Percentiles rank a stretch among this genome's conserved stretches.
Conservation (phyloP, 2,888 invertebrate species). For the Hydriomena furcata region DNA sequence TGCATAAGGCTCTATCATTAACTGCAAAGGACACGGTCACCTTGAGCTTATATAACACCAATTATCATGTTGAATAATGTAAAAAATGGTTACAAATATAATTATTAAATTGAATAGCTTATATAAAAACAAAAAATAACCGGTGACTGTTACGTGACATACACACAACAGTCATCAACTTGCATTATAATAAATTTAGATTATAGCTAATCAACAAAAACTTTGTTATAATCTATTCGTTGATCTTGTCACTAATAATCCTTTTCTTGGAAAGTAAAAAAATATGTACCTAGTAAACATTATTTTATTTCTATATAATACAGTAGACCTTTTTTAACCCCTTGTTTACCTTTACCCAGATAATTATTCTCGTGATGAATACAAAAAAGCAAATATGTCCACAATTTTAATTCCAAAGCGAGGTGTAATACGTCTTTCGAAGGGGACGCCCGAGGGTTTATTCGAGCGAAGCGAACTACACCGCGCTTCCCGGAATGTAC, state of each 20-base stretch:
- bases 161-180: not conserved
- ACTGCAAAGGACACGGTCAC: slow-evolving; percentile 51
- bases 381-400: not conserved
- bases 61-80: slow-evolving; percentile 52
- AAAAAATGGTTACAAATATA: slow-evolving; percentile 46
- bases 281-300: too few relatives aligned
- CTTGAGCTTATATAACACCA: slow-evolving; percentile 53
- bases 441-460: slow-evolving; percentile 37
- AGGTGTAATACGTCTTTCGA: slow-evolving; percentile 1
- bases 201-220: too few relatives aligned
- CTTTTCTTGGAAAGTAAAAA: too few relatives aligned
- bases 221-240: too few relatives aligned
- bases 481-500: slow-evolving; percentile 61
- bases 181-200: not conserved
- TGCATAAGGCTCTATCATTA: slow-evolving; percentile 44
- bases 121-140: not conserved
- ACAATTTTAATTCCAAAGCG: slow-evolving; percentile 4
- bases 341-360: too few relatives aligned
- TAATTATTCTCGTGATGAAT: too few relatives aligned
- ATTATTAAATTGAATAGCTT: slow-evolving; percentile 15
- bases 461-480: slow-evolving; percentile 48
- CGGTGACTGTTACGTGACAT: not conserved
- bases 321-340: too few relatives aligned
- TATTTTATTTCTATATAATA: too few relatives aligned
- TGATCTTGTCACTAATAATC: too few relatives aligned